Percentiles rank a stretch among this genome's conserved stretches.
Conservation (phyloP, 2,888 invertebrate genomes). For the Lasius platythorax region DNA sequence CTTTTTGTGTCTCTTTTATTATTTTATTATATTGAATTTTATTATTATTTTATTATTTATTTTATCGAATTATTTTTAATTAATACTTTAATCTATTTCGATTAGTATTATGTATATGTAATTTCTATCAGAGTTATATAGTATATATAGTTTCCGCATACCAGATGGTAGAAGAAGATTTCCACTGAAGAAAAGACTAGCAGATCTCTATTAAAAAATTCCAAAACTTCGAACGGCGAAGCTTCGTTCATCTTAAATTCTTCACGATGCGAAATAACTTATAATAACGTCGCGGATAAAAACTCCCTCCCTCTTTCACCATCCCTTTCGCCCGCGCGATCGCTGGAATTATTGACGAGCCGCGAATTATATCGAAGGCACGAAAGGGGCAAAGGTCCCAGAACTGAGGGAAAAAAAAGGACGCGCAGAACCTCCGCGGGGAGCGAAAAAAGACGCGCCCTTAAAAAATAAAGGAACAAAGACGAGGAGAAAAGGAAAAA, state of each 20-base stretch:
- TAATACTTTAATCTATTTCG: background rate
- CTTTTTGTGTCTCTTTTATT: background rate
- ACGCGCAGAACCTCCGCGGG: slow-evolving; percentile 26
- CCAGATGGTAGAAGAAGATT: slow-evolving; percentile 6
- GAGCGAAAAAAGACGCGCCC: slow-evolving; percentile 1
- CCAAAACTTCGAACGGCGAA: slow-evolving; percentile 46
- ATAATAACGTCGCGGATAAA: slow-evolving; percentile 61
- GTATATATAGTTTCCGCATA: background rate
- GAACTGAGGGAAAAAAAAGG: background rate
- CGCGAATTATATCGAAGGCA: slow-evolving; percentile 41
- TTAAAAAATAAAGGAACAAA: slow-evolving; percentile 46
- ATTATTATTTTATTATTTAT: background rate
- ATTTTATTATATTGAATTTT: no score
- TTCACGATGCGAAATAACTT: slow-evolving; percentile 58
- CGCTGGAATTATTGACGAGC: slow-evolving; percentile 67
- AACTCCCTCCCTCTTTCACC: slow-evolving; percentile 47
- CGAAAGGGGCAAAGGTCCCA: slow-evolving; percentile 25
- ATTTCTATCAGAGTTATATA: background rate
- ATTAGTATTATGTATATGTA: background rate
- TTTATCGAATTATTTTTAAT: slow-evolving; percentile 10
- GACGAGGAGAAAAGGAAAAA: slow-evolving; percentile 20
- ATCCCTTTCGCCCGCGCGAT: slow-evolving; percentile 50
- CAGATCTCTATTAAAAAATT: slow-evolving; percentile 51
- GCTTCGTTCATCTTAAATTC: slow-evolving; percentile 61
- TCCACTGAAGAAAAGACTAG: background rate